Base-by-base conservation (phyloP, 2,113 vertebrate genomes). In the Polypterus bichir region DNA sequence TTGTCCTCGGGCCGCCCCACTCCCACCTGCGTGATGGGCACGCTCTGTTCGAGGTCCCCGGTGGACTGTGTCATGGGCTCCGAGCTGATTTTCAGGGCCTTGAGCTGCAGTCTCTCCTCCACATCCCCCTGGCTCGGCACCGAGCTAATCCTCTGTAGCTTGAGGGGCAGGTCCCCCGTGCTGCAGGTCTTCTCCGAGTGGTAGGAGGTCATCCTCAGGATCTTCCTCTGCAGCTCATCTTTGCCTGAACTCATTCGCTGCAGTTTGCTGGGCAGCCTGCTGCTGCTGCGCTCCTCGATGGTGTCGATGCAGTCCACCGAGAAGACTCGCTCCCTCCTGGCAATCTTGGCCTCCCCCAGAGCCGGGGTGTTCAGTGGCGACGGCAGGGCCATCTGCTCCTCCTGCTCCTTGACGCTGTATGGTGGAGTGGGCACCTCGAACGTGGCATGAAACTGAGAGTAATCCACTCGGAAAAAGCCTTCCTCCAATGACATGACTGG, bases 401-500 rank as follows among this genome's bases (percentile, higher is more conserved):
- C 91, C 46, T 91, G 87, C 65, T 93, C 91, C 69, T 90, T 92
- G 44, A 86, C 84, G 3, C 91, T 93, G 69, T 86, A 79, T 2
- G 88, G 86, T 47, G 89, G 88, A 2, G 90, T 92, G 5, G 85
- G 82, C 8, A 93, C 91, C 74, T 91, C 91, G 61, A 93, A 93
- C 0, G 88, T 92, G 70, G 81, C 87, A 7, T 93, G 91, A 55
- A 93, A 93, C 74, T 93, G 89, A 5, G 91, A 93, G 66, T 93
- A 93, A 72, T 93, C 91, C 0, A 93, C 90, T 8, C 85, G 83
- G 76, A 93, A 93, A 69, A 93, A 93, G 8, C 91, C 91, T n/a
- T 93, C 89, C 65, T 92, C 91, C 51, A 93, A 71, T 3, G 91
- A 92, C 89, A 93, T 93, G 3, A 93, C 91, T 0, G 91, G 91